Evolutionary conservation across 2,888 invertebrate genomes (phyloP).

Genomic region (Microdon myrmicae): DNA sequence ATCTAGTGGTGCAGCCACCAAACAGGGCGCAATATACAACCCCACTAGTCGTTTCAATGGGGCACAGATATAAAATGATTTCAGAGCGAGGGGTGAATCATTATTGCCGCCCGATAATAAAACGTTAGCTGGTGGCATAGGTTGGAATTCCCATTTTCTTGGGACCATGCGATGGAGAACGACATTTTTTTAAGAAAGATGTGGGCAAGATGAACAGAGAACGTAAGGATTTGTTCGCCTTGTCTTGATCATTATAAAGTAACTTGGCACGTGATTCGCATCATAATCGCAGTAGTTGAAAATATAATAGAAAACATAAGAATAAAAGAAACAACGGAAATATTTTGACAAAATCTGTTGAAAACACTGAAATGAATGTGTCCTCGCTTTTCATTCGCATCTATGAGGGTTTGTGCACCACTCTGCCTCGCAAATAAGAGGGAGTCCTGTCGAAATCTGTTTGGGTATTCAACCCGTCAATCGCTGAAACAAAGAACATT

Average conservation of each 20-base stretch:
- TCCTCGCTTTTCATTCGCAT: too few relatives aligned
- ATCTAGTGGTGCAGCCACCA: neutral
- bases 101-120: slow-evolving; percentile 28
- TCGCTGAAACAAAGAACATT: too few relatives aligned
- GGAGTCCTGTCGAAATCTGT: too few relatives aligned
- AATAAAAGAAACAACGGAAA: too few relatives aligned
- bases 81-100: slow-evolving; percentile 21
- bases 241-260: slow-evolving; percentile 28
- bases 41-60: slow-evolving; percentile 14
- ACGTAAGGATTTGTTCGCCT: slow-evolving; percentile 23
- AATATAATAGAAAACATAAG: too few relatives aligned
- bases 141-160: slow-evolving; percentile 9
- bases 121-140: slow-evolving; percentile 9
- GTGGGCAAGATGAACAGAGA: slow-evolving; percentile 15
- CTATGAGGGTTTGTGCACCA: too few relatives aligned
- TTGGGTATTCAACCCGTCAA: too few relatives aligned
- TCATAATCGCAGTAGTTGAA: slow-evolving; percentile 25
- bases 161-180: neutral
- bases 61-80: slow-evolving; percentile 29
- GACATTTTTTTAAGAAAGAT: slow-evolving; percentile 3
- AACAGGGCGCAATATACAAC: neutral
- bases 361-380: too few relatives aligned
- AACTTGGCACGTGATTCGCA: slow-evolving; percentile 30
- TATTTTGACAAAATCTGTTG: too few relatives aligned
- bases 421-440: too few relatives aligned